Conservation (phyloP, 2,797 vertebrate species). For the Myotis findleyi region DNA sequence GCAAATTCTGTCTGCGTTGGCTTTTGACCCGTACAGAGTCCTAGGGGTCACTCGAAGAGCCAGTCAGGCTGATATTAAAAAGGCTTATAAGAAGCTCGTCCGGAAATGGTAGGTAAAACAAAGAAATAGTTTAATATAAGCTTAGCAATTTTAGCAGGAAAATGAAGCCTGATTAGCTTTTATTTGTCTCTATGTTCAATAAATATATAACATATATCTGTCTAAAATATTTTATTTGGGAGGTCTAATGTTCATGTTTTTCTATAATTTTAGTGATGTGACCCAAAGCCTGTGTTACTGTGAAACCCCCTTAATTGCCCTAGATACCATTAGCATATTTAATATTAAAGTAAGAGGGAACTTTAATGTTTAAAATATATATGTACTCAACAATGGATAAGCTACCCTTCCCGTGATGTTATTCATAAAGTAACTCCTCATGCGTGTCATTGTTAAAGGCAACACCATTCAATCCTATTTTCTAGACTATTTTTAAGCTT, state of each 20-base stretch:
- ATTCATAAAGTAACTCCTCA: not conserved
- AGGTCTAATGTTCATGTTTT: not conserved
- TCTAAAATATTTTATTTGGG: conserved; percentile 1
- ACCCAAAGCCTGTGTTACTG: not conserved
- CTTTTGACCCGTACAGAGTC: conserved; percentile 94
- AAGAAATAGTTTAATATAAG: conserved; percentile 64
- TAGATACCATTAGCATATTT: conserved; percentile 7
- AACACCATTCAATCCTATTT: not conserved
- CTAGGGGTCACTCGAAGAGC: conserved; percentile 92
- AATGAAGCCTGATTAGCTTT: conserved; percentile 53
- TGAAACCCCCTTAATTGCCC: not conserved
- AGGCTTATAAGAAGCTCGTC: conserved; percentile 95
- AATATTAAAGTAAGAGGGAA: conserved; percentile 4
- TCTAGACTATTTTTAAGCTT: conserved; percentile 35
- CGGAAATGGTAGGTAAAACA: conserved; percentile 92
- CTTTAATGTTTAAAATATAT: not conserved
- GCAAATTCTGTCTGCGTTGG: conserved; percentile 87
- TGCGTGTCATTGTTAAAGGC: not conserved
- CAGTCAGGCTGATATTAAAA: conserved; percentile 95
- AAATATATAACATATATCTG: not conserved
- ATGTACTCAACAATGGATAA: not conserved
- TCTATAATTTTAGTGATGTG: not conserved
- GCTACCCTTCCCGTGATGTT: not conserved
- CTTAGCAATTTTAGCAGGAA: conserved; percentile 56
- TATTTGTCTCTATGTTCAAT: conserved; percentile 63